A percentile compares a stretch with the other conserved stretches of the same genome.
Conservation (phyloP, 2,113 vertebrate species). For the Ramphastos sulfuratus region DNA sequence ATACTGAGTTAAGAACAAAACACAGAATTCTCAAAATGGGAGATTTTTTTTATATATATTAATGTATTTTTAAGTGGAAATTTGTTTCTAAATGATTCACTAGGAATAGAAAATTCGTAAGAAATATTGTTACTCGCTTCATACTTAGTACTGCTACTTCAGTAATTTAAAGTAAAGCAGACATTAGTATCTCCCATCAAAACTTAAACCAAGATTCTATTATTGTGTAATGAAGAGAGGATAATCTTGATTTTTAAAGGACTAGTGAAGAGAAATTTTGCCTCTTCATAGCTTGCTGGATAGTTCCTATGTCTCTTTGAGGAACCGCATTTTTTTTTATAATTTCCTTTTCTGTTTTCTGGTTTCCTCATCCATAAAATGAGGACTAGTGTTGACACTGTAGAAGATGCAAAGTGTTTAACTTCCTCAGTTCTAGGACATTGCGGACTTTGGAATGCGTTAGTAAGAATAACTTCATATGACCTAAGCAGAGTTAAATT, state of each 20-base stretch:
- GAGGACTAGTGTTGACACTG: background rate
- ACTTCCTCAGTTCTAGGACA: background rate
- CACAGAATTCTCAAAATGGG: background rate
- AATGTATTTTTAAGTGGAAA: background rate
- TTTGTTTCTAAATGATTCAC: background rate
- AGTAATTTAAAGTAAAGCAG: background rate
- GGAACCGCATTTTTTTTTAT: background rate
- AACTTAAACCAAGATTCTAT: background rate
- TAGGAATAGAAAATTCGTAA: background rate
- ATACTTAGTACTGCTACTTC: background rate
- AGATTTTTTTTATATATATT: background rate
- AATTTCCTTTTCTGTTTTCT: background rate
- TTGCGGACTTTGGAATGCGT: background rate
- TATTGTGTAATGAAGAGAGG: background rate
- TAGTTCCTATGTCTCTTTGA: background rate
- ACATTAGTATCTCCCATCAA: background rate
- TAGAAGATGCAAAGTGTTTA: background rate
- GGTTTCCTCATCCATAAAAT: background rate
- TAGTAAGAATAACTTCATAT: background rate
- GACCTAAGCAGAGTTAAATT: background rate
- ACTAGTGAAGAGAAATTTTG: background rate
- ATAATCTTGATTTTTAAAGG: background rate
- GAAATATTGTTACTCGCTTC: background rate
- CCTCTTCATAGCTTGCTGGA: background rate
- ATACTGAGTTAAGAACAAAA: background rate